Evolutionary conservation across 2,888 invertebrate species (phyloP).

Genomic region (Zhuqinia jingwanae): DNA sequence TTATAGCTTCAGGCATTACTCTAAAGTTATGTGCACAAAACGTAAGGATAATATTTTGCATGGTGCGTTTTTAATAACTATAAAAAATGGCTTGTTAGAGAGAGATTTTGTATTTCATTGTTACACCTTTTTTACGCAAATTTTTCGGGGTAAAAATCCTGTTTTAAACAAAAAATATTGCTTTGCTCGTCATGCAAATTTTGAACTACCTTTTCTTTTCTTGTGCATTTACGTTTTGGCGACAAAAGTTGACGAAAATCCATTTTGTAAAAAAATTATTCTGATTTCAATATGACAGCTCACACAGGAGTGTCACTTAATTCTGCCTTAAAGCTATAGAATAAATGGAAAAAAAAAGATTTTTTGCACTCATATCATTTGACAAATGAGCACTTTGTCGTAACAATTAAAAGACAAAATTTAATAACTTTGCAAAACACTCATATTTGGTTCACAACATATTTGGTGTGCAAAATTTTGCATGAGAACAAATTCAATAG

Average conservation of each 20-base stretch:
- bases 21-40: neutral
- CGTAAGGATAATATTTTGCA: neutral
- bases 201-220: conserved; percentile 16
- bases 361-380: neutral
- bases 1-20: no score
- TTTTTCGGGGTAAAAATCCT: conserved; percentile 46
- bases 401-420: neutral
- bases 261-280: conserved; percentile 1
- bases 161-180: conserved; percentile 6
- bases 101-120: neutral
- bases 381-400: neutral
- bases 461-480: neutral
- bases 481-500: no score
- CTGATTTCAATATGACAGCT: neutral
- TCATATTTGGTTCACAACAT: neutral
- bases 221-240: neutral
- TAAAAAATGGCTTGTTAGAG: neutral
- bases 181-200: conserved; percentile 38
- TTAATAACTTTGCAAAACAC: neutral
- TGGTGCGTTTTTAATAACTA: neutral
- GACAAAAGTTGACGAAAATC: conserved; percentile 5
- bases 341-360: neutral
- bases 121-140: conserved; percentile 18
- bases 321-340: neutral
- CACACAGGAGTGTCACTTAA: conserved; percentile 29